These are phyloP conservation scores for Pipistrellus kuhlii DNA, from an alignment of 2,797 vertebrate genomes.

Conservation along the genomic window DNA sequence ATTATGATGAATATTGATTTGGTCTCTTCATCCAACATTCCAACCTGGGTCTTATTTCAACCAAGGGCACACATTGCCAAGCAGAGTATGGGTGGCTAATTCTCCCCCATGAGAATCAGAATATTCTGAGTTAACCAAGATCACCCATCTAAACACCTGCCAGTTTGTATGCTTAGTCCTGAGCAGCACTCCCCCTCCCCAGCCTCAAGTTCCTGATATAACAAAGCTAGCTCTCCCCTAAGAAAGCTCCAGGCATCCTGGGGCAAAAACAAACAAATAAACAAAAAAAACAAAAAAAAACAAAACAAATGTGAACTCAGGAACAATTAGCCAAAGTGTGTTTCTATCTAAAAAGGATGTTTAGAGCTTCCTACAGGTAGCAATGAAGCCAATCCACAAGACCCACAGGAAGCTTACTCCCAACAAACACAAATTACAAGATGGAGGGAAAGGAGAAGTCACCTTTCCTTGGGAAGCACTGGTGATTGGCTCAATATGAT, in stretches of 20 bases:
- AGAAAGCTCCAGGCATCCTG: neutral
- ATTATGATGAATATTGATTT: neutral
- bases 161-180: neutral
- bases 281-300: neutral
- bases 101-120: neutral
- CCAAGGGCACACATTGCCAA: neutral
- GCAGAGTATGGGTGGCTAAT: neutral
- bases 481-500: neutral
- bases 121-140: neutral
- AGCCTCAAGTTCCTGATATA: neutral
- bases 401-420: neutral
- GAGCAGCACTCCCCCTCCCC: fast-evolving
- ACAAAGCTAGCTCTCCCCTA: neutral
- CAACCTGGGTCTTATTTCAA: neutral
- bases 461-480: neutral
- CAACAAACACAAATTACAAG: neutral
- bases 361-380: neutral
- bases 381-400: neutral
- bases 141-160: neutral
- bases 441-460: neutral
- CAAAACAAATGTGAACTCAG: neutral
- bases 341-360: constrained; percentile 27
- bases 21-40: neutral
- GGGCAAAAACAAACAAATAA: neutral
- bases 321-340: neutral